Conservation (phyloP, 2,888 invertebrate genomes). For the Diplolepis rosae region DNA sequence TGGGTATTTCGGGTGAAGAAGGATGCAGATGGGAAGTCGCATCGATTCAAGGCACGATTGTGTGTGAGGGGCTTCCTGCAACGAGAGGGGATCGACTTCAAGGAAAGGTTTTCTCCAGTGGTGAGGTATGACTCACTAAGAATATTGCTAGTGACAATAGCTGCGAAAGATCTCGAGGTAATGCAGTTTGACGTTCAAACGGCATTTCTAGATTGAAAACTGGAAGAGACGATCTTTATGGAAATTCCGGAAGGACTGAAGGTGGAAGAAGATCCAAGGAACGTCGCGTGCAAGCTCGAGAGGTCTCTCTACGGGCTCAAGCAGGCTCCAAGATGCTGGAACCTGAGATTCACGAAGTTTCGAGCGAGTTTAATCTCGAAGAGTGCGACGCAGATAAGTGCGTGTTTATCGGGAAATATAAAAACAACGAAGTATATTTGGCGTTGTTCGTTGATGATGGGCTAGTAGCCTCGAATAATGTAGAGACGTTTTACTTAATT, state of each 20-base stretch:
- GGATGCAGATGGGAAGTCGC: neutral
- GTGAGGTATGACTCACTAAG: constrained; percentile 39
- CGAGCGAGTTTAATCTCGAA: neutral
- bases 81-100: constrained; percentile 33
- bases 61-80: constrained; percentile 38
- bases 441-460: too few species aligned
- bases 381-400: neutral
- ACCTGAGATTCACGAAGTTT: neutral
- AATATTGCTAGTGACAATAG: constrained; percentile 32
- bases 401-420: neutral
- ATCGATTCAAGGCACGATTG: neutral
- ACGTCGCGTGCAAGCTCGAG: neutral
- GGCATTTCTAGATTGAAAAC: constrained; percentile 28
- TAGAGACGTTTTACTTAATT: too few species aligned
- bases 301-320: constrained; percentile 26
- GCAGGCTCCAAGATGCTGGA: neutral
- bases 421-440: neutral
- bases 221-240: constrained; percentile 31
- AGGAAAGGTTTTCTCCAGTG: constrained; percentile 33
- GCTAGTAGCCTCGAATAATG: too few species aligned
- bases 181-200: constrained; percentile 37
- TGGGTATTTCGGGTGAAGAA: neutral
- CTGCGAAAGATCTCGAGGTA: constrained; percentile 31
- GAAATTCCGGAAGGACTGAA: neutral
- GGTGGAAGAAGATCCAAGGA: neutral